Evolutionary conservation across 2,888 invertebrate species (phyloP), one percentile per base, ranked within the genome.

Genomic region (Catocala sponsa): DNA sequence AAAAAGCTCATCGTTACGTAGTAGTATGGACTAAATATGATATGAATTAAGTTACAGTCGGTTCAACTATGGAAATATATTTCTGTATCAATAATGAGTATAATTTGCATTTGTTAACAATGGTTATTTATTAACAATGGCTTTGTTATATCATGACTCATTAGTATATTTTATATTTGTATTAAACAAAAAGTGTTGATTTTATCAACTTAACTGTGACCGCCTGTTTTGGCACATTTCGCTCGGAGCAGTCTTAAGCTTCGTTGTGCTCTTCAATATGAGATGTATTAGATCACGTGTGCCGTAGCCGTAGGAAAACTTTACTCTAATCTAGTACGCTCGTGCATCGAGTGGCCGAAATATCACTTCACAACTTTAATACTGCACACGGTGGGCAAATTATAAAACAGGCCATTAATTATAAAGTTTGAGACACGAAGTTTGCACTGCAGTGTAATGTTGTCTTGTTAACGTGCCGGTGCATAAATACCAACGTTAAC

Each of bases 341-440:
- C 43, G 69, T 78, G 78, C 79, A 76, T 67, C 71, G 72, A 55
- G 74, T 82, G 81, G 79, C 76, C 81, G 77, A 83, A 86, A 85
- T 84, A 82, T 82, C 76, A 78, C 80, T 74, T 76, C 78, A 73
- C 82, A 82, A 85, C 82, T 86, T 85, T 83, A 83, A 82, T 85
- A 81, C 77, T 79, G 84, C 84, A 72, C 84, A 83, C 84, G 74
- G 80, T 73, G 79, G 81, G 79, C 78, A 83, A 86, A 86, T 88
- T 86, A 87, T 87, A 87, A 88, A 91, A 87, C 83, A 80, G 79
- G 79, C 72, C 84, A 86, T 90, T 88, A 82, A 90, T 90, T 90
- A 89, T 79, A 84, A 90, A 91, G 85, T 89, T 90, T 74, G 79
- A 79, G 82, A 78, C 75, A 75, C 79, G 70, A 83, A 88, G 83